These are phyloP conservation scores for Todus mexicanus DNA, from an alignment of 2,797 vertebrate species.

Conservation along the genomic window DNA sequence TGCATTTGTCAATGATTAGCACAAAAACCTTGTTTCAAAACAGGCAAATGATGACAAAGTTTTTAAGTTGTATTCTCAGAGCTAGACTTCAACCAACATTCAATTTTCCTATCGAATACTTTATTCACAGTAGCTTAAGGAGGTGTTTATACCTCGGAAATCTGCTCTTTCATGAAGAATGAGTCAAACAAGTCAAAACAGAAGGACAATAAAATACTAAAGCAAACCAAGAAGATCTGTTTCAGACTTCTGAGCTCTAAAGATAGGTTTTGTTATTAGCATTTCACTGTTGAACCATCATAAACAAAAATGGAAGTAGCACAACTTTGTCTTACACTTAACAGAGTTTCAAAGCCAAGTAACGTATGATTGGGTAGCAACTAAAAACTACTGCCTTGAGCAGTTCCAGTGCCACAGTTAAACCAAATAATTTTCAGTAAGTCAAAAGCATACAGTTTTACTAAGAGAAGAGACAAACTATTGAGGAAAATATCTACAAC, in stretches of 20 bases:
- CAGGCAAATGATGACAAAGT: not conserved
- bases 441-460: not conserved
- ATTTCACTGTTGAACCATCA: not conserved
- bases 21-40: not conserved
- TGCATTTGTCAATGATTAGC: fast-evolving
- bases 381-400: not conserved
- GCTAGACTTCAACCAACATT: not conserved
- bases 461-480: not conserved
- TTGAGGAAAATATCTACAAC: not conserved
- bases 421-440: not conserved
- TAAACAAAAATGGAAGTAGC: not conserved
- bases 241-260: not conserved
- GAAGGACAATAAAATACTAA: not conserved
- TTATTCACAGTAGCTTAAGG: not conserved
- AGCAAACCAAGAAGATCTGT: not conserved
- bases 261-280: not conserved
- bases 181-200: not conserved
- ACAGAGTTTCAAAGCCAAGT: not conserved
- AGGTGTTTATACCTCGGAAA: not conserved
- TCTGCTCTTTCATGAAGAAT: not conserved
- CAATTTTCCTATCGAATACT: not conserved
- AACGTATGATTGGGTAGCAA: not conserved
- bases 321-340: not conserved
- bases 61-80: not conserved
- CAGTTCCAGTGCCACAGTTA: not conserved